Conservation (phyloP, 2,797 vertebrate species). For the Thunnus albacares region DNA sequence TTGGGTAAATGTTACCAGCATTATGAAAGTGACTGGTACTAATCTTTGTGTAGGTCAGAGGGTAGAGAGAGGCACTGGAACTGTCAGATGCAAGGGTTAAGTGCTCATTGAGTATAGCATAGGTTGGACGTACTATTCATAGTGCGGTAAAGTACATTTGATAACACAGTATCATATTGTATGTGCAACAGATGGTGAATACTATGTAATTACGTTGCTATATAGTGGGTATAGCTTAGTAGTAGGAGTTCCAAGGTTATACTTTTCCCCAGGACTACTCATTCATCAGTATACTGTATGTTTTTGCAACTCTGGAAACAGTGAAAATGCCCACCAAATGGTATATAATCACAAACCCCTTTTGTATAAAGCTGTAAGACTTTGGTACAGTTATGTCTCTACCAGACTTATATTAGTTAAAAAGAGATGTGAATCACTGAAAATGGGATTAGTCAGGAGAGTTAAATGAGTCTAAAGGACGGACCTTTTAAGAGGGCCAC, state of each 20-base stretch:
- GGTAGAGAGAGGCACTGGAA: constrained; percentile 8
- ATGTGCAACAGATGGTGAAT: constrained; percentile 13
- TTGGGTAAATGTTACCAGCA: neutral
- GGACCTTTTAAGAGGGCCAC: constrained; percentile 57
- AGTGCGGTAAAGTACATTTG: constrained; percentile 10
- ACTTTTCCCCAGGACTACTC: neutral
- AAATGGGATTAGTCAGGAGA: constrained; percentile 56
- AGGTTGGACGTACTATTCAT: neutral
- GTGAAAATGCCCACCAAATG: constrained; percentile 5
- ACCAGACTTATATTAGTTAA: constrained; percentile 24
- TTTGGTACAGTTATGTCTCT: constrained; percentile 6
- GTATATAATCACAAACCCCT: neutral
- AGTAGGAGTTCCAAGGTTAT: constrained; percentile 4
- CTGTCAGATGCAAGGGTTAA: neutral
- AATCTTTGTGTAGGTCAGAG: constrained; percentile 3
- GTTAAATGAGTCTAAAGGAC: constrained; percentile 62
- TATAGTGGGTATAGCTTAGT: neutral
- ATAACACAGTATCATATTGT: neutral
- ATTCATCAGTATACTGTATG: constrained; percentile 15
- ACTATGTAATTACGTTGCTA: neutral
- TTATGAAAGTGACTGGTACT: neutral
- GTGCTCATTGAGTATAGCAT: constrained; percentile 3
- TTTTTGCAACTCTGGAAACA: constrained; percentile 1
- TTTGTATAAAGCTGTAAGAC: constrained; percentile 10
- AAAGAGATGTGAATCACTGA: constrained; percentile 41